Conservation (phyloP, 2,113 vertebrate genomes). For the Bettongia penicillata region DNA sequence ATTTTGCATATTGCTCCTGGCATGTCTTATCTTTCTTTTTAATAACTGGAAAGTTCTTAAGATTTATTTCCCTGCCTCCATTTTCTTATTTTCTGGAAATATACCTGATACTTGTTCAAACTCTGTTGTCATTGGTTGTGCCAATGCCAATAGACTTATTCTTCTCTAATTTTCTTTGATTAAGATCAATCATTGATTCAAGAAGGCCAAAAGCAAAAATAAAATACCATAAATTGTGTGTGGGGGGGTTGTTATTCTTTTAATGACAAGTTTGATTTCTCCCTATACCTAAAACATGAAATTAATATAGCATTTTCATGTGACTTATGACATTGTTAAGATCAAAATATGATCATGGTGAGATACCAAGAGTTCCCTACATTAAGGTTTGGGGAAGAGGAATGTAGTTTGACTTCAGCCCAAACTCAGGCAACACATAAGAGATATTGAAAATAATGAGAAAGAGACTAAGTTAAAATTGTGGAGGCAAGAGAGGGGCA, state of each 20-base stretch:
- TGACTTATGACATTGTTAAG: background rate
- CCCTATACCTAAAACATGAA: background rate
- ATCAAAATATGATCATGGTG: background rate
- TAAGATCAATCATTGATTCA: background rate
- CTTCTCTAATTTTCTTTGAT: background rate
- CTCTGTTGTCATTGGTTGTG: background rate
- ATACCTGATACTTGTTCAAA: background rate
- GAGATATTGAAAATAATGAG: background rate
- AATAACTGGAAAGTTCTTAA: background rate
- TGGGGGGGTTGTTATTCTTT: background rate
- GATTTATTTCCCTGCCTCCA: background rate
- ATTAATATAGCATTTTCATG: background rate
- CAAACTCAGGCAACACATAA: background rate
- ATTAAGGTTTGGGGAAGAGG: background rate
- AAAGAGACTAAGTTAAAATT: background rate
- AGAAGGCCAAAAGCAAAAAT: background rate
- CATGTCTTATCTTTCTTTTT: background rate
- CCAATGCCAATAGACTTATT: background rate
- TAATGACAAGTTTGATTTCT: background rate
- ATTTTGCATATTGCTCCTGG: background rate
- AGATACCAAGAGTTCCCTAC: background rate
- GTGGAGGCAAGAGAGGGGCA: background rate
- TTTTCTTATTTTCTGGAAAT: background rate
- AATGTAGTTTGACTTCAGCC: background rate
- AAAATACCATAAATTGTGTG: background rate